A percentile compares a stretch with the other conserved stretches of the same genome.
Conservation (phyloP, 2,113 vertebrate genomes). For the Percopsis transmontana region DNA sequence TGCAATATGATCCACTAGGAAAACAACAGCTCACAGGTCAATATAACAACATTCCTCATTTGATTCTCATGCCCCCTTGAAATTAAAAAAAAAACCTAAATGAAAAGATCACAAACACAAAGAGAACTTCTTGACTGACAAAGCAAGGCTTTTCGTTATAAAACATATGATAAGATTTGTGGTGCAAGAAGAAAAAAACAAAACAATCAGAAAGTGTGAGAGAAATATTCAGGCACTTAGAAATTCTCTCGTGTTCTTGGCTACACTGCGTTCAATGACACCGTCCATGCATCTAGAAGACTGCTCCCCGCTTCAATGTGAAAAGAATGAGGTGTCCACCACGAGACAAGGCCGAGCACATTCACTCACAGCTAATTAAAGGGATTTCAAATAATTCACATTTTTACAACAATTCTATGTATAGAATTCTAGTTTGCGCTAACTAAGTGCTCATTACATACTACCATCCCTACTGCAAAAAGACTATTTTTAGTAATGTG, state of each 20-base stretch:
- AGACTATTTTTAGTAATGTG: no score
- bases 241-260: conserved; percentile 77
- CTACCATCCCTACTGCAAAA: no score
- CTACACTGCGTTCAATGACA: conserved; percentile 76
- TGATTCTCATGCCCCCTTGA: conserved; percentile 22
- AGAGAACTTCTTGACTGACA: conserved; percentile 23
- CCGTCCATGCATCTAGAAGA: conserved; percentile 56
- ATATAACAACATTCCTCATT: conserved; percentile 39
- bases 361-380: conserved; percentile 74
- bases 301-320: conserved; percentile 42
- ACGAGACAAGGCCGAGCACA: conserved; percentile 66
- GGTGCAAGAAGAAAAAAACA: conserved; percentile 30
- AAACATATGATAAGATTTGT: conserved; percentile 25
- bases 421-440: conserved; percentile 46
- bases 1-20: conserved; percentile 37
- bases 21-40: conserved; percentile 35
- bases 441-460: conserved; percentile 12
- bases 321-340: conserved; percentile 50
- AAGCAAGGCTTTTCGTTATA: conserved; percentile 10
- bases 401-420: conserved; percentile 64
- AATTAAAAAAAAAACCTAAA: conserved; percentile 39
- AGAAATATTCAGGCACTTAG: conserved; percentile 81
- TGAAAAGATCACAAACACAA: conserved; percentile 18
- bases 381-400: conserved; percentile 73
- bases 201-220: conserved; percentile 31